Base-by-base conservation (phyloP, 2,113 vertebrate species). In the Gobiocypris rarus region DNA sequence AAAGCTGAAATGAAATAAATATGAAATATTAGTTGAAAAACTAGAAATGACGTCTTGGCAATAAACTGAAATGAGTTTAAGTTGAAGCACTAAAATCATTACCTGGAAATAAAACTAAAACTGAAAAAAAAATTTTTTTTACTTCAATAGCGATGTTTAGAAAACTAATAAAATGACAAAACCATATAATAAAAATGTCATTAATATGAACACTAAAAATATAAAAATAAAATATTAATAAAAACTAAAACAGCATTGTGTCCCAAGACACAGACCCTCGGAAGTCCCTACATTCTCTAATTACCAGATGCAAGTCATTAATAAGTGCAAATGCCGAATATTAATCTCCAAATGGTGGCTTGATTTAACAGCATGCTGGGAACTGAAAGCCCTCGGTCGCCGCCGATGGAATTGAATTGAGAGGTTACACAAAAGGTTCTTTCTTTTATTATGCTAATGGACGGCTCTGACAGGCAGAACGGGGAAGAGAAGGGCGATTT, bases 391-490 rank as follows among this genome's bases (percentile, higher is more conserved):
- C 80, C 85, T 87, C 85, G 86, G 86, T 90, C 41, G 61, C 74
- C n/a, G 61, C 67, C 24, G 54, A 59, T 67, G 80, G 82, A 84
- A 82, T 88, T 90, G 84, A 92, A 91, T 91, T 91, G 90, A 91
- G 89, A n/a, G 5, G 75, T 15, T 38, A 19, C 75, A 84, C 52
- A 48, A 81, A 48, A 86, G 91, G 82, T 43, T 84, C 84, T 15
- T 82, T 91, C 88, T 91, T 81, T 90, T 86, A 92, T 93, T 89
- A 92, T 38, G 81, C 89, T 93, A 94, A 94, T 93, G 92, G 90
- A 75, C 79, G 81, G 86, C 88, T 88, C 89, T 81, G 90, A 92
- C 87, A 81, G 85, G 56, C 87, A 76, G 88, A 83, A 82, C 76
- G 84, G 59, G 31, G 15, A 50, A 77, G 78, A 85, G 86, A 79